Evolutionary conservation across 1,140 invertebrate species (phyloP).

Genomic region (Scaptomyza hsui): DNA sequence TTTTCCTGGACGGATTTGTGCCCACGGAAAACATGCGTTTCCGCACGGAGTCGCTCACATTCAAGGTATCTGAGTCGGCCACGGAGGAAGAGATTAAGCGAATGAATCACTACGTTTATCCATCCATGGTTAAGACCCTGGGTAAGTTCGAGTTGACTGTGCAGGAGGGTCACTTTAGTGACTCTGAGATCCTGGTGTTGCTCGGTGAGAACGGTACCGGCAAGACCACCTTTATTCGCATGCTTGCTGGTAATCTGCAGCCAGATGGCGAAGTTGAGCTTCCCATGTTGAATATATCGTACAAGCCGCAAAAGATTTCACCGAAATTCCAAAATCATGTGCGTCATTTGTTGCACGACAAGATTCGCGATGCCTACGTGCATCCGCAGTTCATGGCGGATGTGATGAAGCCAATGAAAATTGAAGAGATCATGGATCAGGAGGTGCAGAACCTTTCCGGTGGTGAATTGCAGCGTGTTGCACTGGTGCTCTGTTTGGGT

Average conservation of each 20-base stretch:
- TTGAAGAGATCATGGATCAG: slow-evolving; percentile 99
- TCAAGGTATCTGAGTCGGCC: slow-evolving; percentile 99
- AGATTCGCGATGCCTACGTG: slow-evolving; percentile 97
- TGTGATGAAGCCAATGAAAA: slow-evolving; percentile 99
- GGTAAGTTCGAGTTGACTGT: slow-evolving; percentile 93
- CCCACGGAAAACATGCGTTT: slow-evolving; percentile 99
- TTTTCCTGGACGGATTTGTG: slow-evolving; percentile 99
- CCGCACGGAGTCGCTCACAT: slow-evolving; percentile 97
- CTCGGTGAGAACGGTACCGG: slow-evolving; percentile 99
- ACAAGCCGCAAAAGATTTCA: slow-evolving; percentile 99
- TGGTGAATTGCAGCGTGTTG: slow-evolving; percentile 99
- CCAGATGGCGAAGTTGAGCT: slow-evolving; percentile 94
- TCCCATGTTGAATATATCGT: slow-evolving; percentile 98
- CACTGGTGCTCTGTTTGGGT: slow-evolving; percentile 97
- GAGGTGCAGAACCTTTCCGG: slow-evolving; percentile 99
- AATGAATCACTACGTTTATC: slow-evolving; percentile 98
- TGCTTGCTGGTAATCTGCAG: slow-evolving; percentile 97
- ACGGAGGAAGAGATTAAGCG: slow-evolving; percentile 98
- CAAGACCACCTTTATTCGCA: slow-evolving; percentile 99
- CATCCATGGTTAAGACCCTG: slow-evolving; percentile 93
- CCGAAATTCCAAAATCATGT: slow-evolving; percentile 98
- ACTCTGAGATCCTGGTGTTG: slow-evolving; percentile 99
- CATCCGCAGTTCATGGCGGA: slow-evolving; percentile 99
- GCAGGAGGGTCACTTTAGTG: slow-evolving; percentile 97
- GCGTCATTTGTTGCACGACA: slow-evolving; percentile 95